A percentile compares a stretch with the other conserved stretches of the same genome.
Conservation (phyloP, 37 sponge, comb jelly and placozoan species). For the Geodia barretti region DNA sequence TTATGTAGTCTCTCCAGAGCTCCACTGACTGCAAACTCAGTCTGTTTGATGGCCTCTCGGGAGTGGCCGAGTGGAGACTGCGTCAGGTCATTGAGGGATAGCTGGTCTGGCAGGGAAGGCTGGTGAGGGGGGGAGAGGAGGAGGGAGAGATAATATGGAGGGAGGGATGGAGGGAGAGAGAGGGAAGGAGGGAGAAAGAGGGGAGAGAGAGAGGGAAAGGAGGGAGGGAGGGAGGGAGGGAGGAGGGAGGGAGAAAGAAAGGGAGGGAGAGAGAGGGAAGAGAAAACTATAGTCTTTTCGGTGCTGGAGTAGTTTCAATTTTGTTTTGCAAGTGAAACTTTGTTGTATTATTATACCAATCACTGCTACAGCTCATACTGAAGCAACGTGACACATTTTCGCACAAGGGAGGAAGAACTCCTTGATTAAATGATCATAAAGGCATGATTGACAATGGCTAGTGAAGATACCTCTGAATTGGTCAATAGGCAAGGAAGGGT, state of each 20-base stretch:
- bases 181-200: background rate
- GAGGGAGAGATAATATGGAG: background rate
- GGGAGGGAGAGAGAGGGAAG: background rate
- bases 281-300: background rate
- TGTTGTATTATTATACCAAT: no score
- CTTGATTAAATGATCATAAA: no score
- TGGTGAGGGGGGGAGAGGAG: constrained; percentile 8
- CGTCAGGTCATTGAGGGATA: constrained; percentile 59
- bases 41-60: constrained; percentile 46
- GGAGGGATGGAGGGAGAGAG: background rate
- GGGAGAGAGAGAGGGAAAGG: background rate
- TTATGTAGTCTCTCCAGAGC: constrained; percentile 54
- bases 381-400: no score
- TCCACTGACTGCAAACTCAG: constrained; percentile 30
- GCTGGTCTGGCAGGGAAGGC: constrained; percentile 31
- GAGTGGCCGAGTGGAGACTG: constrained; percentile 63
- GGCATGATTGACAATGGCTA: no score
- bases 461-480: no score
- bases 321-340: no score
- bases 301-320: no score
- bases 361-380: no score
- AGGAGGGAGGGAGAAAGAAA: background rate
- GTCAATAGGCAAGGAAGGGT: no score
- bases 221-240: background rate
- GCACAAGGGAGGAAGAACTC: no score